Base-by-base conservation (phyloP, 2,888 invertebrate genomes). In the Helobdella robusta region DNA sequence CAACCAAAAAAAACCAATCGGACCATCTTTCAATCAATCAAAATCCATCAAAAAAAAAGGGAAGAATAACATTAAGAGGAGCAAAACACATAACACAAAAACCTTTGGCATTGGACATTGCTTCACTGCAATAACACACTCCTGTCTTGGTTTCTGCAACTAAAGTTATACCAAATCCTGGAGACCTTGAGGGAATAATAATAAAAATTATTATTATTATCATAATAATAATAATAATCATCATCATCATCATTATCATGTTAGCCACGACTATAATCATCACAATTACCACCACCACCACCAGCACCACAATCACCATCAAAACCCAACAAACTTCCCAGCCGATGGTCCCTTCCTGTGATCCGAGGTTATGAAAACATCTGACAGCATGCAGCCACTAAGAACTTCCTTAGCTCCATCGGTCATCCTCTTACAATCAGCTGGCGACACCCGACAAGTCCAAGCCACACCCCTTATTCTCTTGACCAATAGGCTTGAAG, bases 321-420 rank as follows among this genome's bases (percentile, higher is more conserved):
- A 15, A 1, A 2, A n/a, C 25, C 28, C 54, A 2, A 48, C 68
- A 36, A 11, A 80, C 83, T 80, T 90, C 68, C 97, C 95, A 4
- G 91, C 88, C 71, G 87, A 85, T 66, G 86, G 85, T 0, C 94
- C 93, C 75, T 87, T 87, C 72, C 87, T 85, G 77, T 91, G 91
- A 81, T 98, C 97, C 0, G 91, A 89, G 74, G 89, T 87, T 70
- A 99, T 90, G 77, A 91, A 98, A 65, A 98, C 88, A 78, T 99
- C 97, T 0, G 94, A 90, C 18, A 98, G 79, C 11, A 32, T 54
- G 77, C 90, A 94, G 68, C 92, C 88, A 2, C 93, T 82, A 79
- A 97, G 84, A 6, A 90, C 84, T 68, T 89, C 89, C 81, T 97
- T 94, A 1, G 95, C 89, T 4, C 90, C 83, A 71, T 94, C 93